These are phyloP conservation scores for Acleris emargana DNA, from an alignment of 2,888 invertebrate species.

Conservation along the genomic window DNA sequence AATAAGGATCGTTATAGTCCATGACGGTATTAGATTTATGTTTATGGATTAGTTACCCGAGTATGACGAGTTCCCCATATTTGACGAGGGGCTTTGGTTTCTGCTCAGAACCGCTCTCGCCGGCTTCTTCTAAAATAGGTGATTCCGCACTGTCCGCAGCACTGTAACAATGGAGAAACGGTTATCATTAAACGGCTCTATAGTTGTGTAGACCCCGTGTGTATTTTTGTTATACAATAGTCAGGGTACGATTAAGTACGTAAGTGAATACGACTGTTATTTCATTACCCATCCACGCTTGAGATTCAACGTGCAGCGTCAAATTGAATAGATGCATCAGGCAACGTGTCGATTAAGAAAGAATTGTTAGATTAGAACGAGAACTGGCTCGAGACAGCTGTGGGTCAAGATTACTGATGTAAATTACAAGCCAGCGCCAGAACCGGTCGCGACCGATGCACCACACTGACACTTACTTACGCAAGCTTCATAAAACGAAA, in stretches of 20 bases:
- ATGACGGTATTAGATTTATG: slow-evolving; percentile 12
- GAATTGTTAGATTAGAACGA: slow-evolving; percentile 2
- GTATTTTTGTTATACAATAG: neutral
- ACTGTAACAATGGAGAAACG: slow-evolving; percentile 59
- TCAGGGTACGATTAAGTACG: neutral
- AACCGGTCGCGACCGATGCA: slow-evolving; percentile 75
- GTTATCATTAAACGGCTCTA: slow-evolving; percentile 1
- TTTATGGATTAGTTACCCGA: slow-evolving; percentile 87
- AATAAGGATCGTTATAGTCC: neutral
- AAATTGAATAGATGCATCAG: slow-evolving; percentile 49
- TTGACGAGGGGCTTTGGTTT: slow-evolving; percentile 91
- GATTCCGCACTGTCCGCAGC: slow-evolving; percentile 86
- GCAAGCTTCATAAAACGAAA: slow-evolving; percentile 53
- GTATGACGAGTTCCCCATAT: slow-evolving; percentile 96
- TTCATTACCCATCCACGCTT: slow-evolving; percentile 50
- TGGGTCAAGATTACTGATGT: slow-evolving; percentile 79
- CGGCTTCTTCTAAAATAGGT: slow-evolving; percentile 90
- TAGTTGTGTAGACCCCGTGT: neutral
- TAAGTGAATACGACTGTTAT: neutral
- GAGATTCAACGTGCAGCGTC: slow-evolving; percentile 54
- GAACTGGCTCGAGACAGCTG: slow-evolving; percentile 67
- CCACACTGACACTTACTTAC: slow-evolving; percentile 45
- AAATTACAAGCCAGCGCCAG: slow-evolving; percentile 60
- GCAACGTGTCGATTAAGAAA: slow-evolving; percentile 41
- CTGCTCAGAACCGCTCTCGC: slow-evolving; percentile 88